Conservation (phyloP, 2,888 invertebrate genomes). For the Ennomos quercinarius region DNA sequence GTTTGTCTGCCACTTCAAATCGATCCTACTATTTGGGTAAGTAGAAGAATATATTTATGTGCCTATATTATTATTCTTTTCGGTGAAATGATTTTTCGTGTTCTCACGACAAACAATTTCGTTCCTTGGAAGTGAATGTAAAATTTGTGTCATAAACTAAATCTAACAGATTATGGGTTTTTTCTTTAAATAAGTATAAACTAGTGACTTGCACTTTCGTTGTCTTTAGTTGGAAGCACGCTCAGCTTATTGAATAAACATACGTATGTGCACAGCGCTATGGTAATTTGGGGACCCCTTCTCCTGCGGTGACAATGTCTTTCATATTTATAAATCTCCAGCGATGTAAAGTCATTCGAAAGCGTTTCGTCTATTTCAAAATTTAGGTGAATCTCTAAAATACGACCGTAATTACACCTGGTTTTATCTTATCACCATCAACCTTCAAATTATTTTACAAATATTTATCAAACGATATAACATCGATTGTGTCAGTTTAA, state of each 20-base stretch:
- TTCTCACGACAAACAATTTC: no score
- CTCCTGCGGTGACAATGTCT: slow-evolving; percentile 19
- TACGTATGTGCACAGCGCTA: slow-evolving; percentile 23
- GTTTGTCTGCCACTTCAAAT: slow-evolving; percentile 19
- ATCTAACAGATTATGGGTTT: not conserved
- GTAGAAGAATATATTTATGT: no score
- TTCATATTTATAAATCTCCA: slow-evolving; percentile 15
- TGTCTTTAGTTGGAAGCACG: slow-evolving; percentile 40
- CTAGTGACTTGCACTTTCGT: slow-evolving; percentile 54
- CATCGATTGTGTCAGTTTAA: slow-evolving; percentile 30
- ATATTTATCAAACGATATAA: slow-evolving; percentile 45
- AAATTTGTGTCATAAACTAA: no score
- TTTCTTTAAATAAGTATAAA: not conserved
- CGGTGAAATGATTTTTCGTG: not conserved
- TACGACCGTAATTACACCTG: slow-evolving; percentile 38
- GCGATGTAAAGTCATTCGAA: not conserved
- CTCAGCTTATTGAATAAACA: slow-evolving; percentile 40
- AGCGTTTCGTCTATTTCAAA: not conserved
- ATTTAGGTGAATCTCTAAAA: slow-evolving; percentile 1
- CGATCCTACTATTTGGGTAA: not conserved
- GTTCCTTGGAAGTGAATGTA: no score
- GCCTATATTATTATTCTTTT: not conserved
- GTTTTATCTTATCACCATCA: slow-evolving; percentile 61
- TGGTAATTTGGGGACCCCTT: slow-evolving; percentile 46
- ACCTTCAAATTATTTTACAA: slow-evolving; percentile 55